Percentiles rank a stretch among this genome's conserved stretches.
phyloP scores from a whole-genome alignment of 1,140 invertebrate genomes.

The Paracyclopina nana region DNA sequence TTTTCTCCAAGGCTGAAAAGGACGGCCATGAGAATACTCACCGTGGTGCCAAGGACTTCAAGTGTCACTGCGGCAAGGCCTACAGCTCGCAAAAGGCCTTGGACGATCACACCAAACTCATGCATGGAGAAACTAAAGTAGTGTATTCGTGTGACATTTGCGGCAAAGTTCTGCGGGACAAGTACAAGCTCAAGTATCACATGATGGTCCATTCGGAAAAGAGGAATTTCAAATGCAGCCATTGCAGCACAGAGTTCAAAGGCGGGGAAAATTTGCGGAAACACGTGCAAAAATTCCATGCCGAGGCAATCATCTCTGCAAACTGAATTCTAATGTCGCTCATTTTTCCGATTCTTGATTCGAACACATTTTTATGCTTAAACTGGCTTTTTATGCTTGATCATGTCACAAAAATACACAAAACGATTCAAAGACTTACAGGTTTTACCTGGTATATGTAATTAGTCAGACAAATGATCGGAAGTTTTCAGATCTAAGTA shows the following conservation, averaged over 20 bases:
- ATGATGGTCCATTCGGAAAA: slow-evolving; percentile 1
- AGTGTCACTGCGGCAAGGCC: background rate
- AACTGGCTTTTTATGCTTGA: no score
- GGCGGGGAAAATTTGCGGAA: background rate
- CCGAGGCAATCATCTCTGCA: background rate
- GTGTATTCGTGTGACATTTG: background rate
- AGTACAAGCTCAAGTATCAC: slow-evolving; percentile 10
- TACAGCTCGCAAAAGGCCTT: slow-evolving; percentile 10
- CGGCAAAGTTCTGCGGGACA: background rate
- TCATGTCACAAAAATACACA: no score
- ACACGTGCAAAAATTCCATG: background rate
- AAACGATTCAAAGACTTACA: no score
- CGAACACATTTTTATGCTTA: no score
- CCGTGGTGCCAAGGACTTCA: background rate
- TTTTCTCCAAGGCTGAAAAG: background rate
- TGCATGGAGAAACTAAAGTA: background rate
- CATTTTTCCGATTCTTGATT: no score
- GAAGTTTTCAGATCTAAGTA: no score
- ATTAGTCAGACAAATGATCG: no score
- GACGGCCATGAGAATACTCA: background rate
- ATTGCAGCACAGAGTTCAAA: background rate
- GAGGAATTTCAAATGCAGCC: background rate
- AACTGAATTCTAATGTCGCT: no score
- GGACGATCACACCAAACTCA: background rate
- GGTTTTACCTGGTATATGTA: no score